phyloP scores from a whole-genome alignment of 2,797 vertebrate genomes.

The Tachyglossus aculeatus region DNA sequence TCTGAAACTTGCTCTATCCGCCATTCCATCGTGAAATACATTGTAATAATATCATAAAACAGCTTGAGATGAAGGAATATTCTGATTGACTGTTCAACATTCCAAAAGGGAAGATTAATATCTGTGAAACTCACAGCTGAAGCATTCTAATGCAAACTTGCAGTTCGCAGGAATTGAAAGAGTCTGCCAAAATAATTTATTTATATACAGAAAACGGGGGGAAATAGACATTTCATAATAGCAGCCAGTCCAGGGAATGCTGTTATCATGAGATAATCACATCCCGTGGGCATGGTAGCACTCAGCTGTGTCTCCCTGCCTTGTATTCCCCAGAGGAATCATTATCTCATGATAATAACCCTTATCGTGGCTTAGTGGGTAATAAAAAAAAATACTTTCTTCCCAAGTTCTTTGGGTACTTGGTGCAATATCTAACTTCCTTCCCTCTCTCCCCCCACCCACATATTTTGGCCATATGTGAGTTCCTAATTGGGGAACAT shows the following conservation, averaged over 20 bases:
- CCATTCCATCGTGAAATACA: constrained; percentile 68
- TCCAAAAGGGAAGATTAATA: constrained; percentile 76
- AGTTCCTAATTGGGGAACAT: constrained; percentile 53
- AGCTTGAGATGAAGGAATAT: constrained; percentile 73
- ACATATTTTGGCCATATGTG: constrained; percentile 37
- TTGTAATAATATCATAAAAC: constrained; percentile 78
- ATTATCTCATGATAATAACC: constrained; percentile 78
- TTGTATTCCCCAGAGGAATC: constrained; percentile 74
- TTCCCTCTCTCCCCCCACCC: not conserved
- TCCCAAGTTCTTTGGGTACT: constrained; percentile 65
- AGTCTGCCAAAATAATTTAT: constrained; percentile 79
- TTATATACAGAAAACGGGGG: constrained; percentile 69
- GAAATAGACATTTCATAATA: constrained; percentile 75
- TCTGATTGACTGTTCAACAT: constrained; percentile 76
- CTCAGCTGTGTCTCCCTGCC: constrained; percentile 73
- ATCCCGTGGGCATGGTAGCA: constrained; percentile 74
- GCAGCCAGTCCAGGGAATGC: constrained; percentile 71
- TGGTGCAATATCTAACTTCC: constrained; percentile 35
- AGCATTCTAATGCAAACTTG: constrained; percentile 78
- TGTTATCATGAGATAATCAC: constrained; percentile 82
- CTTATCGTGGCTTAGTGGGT: constrained; percentile 68
- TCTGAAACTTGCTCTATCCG: constrained; percentile 69
- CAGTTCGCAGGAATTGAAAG: constrained; percentile 73
- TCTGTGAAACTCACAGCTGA: constrained; percentile 77
- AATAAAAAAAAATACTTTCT: constrained; percentile 73